Evolutionary conservation across 1,140 invertebrate species (phyloP).

Genomic region (Saccostrea glomerata): DNA sequence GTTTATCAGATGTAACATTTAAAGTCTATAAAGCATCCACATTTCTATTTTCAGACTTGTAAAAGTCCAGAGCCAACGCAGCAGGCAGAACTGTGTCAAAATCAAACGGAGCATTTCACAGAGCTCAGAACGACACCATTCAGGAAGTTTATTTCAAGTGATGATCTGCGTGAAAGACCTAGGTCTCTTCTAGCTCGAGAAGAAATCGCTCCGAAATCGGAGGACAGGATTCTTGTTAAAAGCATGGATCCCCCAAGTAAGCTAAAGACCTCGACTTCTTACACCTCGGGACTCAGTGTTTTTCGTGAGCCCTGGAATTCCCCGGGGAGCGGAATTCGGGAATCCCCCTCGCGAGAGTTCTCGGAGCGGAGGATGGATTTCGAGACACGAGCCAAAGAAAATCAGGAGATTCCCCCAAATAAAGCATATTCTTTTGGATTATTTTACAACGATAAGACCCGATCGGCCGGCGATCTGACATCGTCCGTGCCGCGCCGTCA

Average conservation of each 20-base stretch:
- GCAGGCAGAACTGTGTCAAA: constrained; percentile 8
- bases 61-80: not conserved
- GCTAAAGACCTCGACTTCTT: constrained; percentile 63
- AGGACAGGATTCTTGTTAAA: constrained; percentile 39
- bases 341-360: constrained; percentile 54
- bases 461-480: constrained; percentile 44
- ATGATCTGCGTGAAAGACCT: constrained; percentile 14
- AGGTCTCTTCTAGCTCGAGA: constrained; percentile 52
- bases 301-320: constrained; percentile 55
- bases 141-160: not conserved
- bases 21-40: not conserved
- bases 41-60: constrained; percentile 19
- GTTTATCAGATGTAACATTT: not conserved
- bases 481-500: constrained; percentile 50
- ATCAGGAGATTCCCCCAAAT: constrained; percentile 57
- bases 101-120: constrained; percentile 31
- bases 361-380: constrained; percentile 60
- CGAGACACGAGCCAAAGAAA: constrained; percentile 60
- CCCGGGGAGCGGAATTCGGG: not conserved
- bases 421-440: constrained; percentile 68
- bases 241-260: constrained; percentile 48
- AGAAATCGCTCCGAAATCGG: constrained; percentile 42
- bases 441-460: constrained; percentile 59
- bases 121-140: not conserved
- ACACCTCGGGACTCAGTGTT: constrained; percentile 64